Evolutionary conservation across 2,113 vertebrate species (phyloP), one percentile per base, ranked within the genome.

Genomic region (Macquaria australasica): DNA sequence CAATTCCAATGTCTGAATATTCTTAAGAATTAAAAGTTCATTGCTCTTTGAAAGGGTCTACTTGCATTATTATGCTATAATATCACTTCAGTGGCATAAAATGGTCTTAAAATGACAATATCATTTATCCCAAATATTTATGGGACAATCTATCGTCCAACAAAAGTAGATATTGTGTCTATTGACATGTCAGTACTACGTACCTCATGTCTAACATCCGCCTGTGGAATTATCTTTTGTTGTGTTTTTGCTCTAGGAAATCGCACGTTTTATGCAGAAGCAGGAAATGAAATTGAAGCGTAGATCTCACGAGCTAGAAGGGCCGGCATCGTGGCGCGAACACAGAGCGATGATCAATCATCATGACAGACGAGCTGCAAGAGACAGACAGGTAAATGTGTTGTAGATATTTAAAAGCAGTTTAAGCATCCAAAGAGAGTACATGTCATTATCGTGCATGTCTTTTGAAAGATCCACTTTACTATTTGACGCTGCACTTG

Each of bases 181-280:
- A 34, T 3, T 3, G 3, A 34, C 34, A 34, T 3, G 34, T 34
- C 34, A 34, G 39, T 39, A 39, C 39, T 7, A 6, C n/a, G 16
- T 51, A 1, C 62, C 8, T 71, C 14, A 20, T 12, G 8, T 28
- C 14, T 21, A 41, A 56, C 28, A 16, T 55, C 6, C 16, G 9
- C 16, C 3, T 15, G 4, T 37, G 6, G 6, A 59, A 28, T 73
- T 2, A 77, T 41, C 8, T 5, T 3, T 28, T 43, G 1, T 9
- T 72, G 9, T 72, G 11, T 25, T 63, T 64, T 34, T 58, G 1
- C 18, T 1, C 0, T 74, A 97, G 96, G 96, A 97, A 92, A 96
- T 97, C 51, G 96, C 97, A 15, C 95, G 84, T 25, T 97, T 95
- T 58, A 96, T 97, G 71, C 96, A 96, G 77, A 96, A 95, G 64